Conservation (phyloP, 2,888 invertebrate genomes). For the Bellardia bayeri region DNA sequence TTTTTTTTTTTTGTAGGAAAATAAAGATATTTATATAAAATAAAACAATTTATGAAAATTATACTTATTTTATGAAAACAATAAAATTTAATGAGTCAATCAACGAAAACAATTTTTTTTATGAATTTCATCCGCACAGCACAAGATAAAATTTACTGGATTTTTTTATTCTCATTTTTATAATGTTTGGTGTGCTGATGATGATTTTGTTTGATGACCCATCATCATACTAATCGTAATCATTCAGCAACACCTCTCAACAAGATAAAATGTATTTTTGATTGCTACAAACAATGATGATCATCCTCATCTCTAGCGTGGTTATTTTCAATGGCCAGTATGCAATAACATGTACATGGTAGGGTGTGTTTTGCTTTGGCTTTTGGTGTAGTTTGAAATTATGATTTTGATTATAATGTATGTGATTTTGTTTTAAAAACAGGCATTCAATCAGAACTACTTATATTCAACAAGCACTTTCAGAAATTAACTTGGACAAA, state of each 20-base stretch:
- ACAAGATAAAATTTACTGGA: constrained; percentile 45
- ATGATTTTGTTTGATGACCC: constrained; percentile 66
- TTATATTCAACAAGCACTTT: constrained; percentile 74
- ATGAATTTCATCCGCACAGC: constrained; percentile 50
- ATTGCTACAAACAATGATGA: constrained; percentile 67
- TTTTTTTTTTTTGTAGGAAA: constrained; percentile 15
- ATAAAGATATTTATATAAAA: constrained; percentile 60
- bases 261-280: constrained; percentile 71
- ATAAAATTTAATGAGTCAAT: constrained; percentile 73
- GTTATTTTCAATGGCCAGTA: constrained; percentile 5
- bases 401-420: constrained; percentile 57
- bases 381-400: constrained; percentile 38
- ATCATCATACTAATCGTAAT: constrained; percentile 70
- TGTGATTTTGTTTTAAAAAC: constrained; percentile 53
- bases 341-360: background rate
- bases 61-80: constrained; percentile 73
- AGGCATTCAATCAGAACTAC: constrained; percentile 45
- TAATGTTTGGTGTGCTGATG: constrained; percentile 33
- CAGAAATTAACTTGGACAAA: constrained; percentile 82
- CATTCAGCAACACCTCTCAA: constrained; percentile 71
- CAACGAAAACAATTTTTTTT: constrained; percentile 64
- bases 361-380: constrained; percentile 6
- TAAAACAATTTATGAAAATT: constrained; percentile 72
- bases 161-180: too few relatives aligned
- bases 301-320: constrained; percentile 11